Evolutionary conservation across 64 coral and sea anemone species (phyloP), one percentile per base, ranked within the genome.

Genomic region (Anthopleura sola): DNA sequence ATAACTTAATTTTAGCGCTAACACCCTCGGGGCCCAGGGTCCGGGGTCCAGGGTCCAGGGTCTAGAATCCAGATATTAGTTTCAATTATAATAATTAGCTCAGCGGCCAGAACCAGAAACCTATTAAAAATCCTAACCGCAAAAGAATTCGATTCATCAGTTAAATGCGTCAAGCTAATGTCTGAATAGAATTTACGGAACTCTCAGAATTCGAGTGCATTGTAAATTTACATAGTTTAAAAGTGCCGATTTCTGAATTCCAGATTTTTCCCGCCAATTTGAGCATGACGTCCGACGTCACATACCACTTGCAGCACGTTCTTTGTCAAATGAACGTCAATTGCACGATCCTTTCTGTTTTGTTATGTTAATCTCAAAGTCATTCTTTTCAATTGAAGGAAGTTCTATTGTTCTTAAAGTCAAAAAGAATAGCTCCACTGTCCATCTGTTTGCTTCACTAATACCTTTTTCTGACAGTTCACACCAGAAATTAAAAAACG

Each of bases 391-490:
- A 71, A 71, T 8, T 71, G 29, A 71, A 71, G 66, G 66, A 71
- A 71, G 66, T 71, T 71, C 66, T 34, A 71, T 71, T 71, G 66
- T 71, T 34, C 28, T 71, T 71, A 11, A 71, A 71, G 66, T 71
- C 66, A 71, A 71, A 62, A 71, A 71, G 66, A 71, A 71, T 71
- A 71, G 66, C 11, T 71, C 66, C 66, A 33, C 66, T 71, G 29
- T 71, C 29, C 23, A 32, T 71, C 31, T 71, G 29, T 71, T 71
- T 71, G 34, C 66, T 71, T 32, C 66, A 71, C 66, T 34, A 71
- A 71, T 71, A 71, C 29, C 29, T 71, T 71, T 2, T 15, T 71
- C 66, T 66, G 60, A 66, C 60, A 66, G 21, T 66, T 66, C 60
- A 66, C 60, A 66, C 60, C n/a, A 66, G 60, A 66, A 66, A 28